Base-by-base conservation (phyloP, 2,113 vertebrate species). In the Mesoclemmys tuberculata region DNA sequence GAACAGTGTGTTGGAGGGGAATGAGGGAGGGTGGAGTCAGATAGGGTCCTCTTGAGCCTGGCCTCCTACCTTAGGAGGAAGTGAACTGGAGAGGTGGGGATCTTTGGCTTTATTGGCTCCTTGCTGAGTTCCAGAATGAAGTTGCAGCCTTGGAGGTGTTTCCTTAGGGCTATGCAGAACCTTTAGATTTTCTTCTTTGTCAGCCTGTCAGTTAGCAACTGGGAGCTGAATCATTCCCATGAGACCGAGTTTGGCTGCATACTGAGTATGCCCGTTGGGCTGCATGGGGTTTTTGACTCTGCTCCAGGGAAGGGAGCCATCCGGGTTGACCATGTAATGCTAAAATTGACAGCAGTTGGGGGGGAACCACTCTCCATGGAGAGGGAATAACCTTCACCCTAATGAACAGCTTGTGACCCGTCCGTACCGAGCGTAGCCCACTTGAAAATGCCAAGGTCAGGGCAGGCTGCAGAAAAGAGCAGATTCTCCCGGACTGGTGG, bases 261-360 rank as follows among this genome's bases (percentile, higher is more conserved):
- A 51, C 85, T 38, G 29, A 0, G 1, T 74, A 55, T 55, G 64
- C 61, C 1, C 0, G 18, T 29, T 52, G 3, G 10, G 46, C 12
- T 75, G 82, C 31, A 22, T 0, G 0, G 5, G 10, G 13, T n/a
- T n/a, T 46, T 89, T 4, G 3, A 48, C 16, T 51, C 16, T 64
- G 54, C 58, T 77, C n/a, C 48, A 31, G 78, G 71, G 46, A 91
- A 85, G 54, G 38, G 44, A 78, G 0, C 0, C 79, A 44, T 0
- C 8, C 35, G 0, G 71, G 11, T 24, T 49, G 21, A 75, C n/a
- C n/a, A 46, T 5, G 0, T 51, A n/a, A n/a, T n/a, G 35, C 35
- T 68, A n/a, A 68, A n/a, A 68, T 21, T 38, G 55, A 38, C 10
- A 7, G 92, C 41, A 44, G 11, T 14, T 75, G 38, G 24, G 24